A percentile compares a stretch with the other conserved stretches of the same genome.
These are phyloP conservation scores for Hippocampus zosterae DNA, from an alignment of 2,113 vertebrate genomes.

Conservation along the genomic window DNA sequence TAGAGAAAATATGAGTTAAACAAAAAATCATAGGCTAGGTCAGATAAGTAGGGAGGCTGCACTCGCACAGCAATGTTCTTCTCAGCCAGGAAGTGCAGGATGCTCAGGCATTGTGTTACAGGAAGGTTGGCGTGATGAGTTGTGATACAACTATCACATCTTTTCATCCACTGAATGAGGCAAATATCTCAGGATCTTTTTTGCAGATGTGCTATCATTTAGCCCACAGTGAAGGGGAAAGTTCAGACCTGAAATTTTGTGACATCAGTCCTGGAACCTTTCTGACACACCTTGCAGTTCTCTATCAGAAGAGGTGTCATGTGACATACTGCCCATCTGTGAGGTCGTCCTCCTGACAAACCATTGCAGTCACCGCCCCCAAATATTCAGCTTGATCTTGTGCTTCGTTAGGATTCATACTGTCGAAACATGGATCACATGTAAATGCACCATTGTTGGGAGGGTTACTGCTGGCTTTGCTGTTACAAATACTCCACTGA, in stretches of 20 bases:
- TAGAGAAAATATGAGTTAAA: not conserved
- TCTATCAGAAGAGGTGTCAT: not conserved
- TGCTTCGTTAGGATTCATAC: constrained; percentile 20
- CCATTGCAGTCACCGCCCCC: constrained; percentile 60
- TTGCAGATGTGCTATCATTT: not conserved
- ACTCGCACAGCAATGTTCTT: not conserved
- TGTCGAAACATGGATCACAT: constrained; percentile 3
- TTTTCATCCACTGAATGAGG: not conserved
- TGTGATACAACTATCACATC: not conserved
- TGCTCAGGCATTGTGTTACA: no score
- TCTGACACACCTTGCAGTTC: not conserved
- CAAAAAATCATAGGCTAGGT: no score
- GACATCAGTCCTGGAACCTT: not conserved
- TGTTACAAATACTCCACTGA: no score
- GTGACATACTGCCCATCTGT: constrained; percentile 81
- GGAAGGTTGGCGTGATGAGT: not conserved
- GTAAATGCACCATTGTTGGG: not conserved
- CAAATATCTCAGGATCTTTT: not conserved
- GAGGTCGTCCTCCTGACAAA: constrained; percentile 76
- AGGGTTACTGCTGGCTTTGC: not conserved
- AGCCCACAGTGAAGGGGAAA: not conserved
- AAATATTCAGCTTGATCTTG: constrained; percentile 10
- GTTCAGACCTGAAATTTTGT: not conserved
- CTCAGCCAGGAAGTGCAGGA: not conserved
- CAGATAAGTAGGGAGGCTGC: no score